phyloP scores from a whole-genome alignment of 2,888 invertebrate genomes.

The Metopia argyrocephala region DNA sequence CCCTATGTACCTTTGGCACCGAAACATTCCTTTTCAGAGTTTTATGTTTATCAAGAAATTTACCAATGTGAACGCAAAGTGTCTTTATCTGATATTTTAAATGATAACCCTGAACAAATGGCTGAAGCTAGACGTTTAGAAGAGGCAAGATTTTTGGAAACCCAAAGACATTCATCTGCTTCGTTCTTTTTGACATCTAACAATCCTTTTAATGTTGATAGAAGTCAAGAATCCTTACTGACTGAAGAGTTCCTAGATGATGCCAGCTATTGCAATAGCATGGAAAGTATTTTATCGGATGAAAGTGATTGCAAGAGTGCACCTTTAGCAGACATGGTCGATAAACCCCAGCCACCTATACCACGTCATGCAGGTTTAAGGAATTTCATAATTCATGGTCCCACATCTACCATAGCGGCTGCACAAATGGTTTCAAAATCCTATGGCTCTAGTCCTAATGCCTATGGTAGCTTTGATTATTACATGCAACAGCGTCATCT shows the following conservation, averaged over 20 bases:
- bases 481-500: slow-evolving; percentile 78
- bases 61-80: slow-evolving; percentile 80
- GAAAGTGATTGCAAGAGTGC: slow-evolving; percentile 90
- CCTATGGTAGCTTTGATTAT: slow-evolving; percentile 80
- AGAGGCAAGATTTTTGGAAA: slow-evolving; percentile 80
- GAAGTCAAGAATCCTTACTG: slow-evolving; percentile 88
- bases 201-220: slow-evolving; percentile 79
- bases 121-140: slow-evolving; percentile 70
- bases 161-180: slow-evolving; percentile 85
- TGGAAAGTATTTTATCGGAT: slow-evolving; percentile 89
- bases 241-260: slow-evolving; percentile 83
- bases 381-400: slow-evolving; percentile 74
- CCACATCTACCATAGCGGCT: slow-evolving; percentile 76
- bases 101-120: slow-evolving; percentile 78
- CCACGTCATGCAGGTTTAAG: slow-evolving; percentile 74
- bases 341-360: slow-evolving; percentile 68
- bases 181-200: slow-evolving; percentile 87
- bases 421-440: slow-evolving; percentile 80
- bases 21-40: slow-evolving; percentile 86
- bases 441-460: slow-evolving; percentile 83
- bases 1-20: slow-evolving; percentile 78
- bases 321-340: slow-evolving; percentile 85
- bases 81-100: slow-evolving; percentile 80
- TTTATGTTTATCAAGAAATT: slow-evolving; percentile 84
- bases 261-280: slow-evolving; percentile 86